phyloP scores from a whole-genome alignment of 2,797 vertebrate genomes.

The Poliocrania exsul region DNA sequence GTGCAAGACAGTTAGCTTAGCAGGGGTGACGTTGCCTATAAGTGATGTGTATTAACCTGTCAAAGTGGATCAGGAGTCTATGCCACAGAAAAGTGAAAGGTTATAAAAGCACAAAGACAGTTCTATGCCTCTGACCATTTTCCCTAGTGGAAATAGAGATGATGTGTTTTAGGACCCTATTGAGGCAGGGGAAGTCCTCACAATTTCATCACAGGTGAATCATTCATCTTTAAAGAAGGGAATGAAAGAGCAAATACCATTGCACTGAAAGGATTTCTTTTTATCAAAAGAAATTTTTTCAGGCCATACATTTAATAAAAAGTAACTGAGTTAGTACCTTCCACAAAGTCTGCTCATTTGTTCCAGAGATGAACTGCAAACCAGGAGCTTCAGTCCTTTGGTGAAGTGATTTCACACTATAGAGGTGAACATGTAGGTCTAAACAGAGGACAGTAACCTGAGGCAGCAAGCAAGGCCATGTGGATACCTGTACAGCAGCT shows the following conservation, averaged over 20 bases:
- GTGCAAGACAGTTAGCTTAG: conserved; percentile 35
- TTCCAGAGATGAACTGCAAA: background rate
- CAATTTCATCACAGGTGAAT: background rate
- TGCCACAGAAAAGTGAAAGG: conserved; percentile 7
- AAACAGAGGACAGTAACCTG: background rate
- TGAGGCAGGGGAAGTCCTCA: background rate
- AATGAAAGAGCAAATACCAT: background rate
- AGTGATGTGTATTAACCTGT: conserved; percentile 54
- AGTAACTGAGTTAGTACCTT: background rate
- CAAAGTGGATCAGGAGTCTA: conserved; percentile 29
- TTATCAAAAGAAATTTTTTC: background rate
- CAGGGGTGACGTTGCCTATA: background rate
- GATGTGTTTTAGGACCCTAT: background rate
- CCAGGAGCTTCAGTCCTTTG: background rate
- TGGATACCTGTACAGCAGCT: background rate
- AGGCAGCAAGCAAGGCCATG: background rate
- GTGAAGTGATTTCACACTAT: background rate
- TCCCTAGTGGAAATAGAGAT: background rate
- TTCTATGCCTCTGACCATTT: background rate
- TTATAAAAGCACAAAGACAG: conserved; percentile 31
- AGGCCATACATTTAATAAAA: background rate
- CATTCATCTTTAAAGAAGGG: background rate
- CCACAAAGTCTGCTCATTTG: background rate
- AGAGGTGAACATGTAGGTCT: background rate
- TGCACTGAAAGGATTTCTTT: background rate